Conservation (phyloP, 1,140 invertebrate genomes). For the Lepidurus packardi region DNA sequence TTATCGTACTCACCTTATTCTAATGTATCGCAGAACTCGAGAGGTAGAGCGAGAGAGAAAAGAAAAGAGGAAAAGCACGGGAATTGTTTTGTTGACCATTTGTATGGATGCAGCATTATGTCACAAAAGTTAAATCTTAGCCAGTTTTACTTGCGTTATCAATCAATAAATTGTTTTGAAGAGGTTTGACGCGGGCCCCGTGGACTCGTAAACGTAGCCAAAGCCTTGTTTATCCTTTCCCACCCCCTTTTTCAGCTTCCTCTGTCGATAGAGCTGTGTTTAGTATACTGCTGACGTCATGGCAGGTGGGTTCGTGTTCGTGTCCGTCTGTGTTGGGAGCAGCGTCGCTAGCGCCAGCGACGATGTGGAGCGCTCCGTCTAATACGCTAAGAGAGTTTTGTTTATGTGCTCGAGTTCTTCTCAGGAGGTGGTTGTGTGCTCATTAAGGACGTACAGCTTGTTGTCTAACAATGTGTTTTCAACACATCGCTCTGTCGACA, state of each 20-base stretch:
- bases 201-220: background rate
- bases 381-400: background rate
- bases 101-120: slow-evolving; percentile 8
- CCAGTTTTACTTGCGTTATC: slow-evolving; percentile 18
- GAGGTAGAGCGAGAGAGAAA: background rate
- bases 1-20: slow-evolving; percentile 14
- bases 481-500: no score
- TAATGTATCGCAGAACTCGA: background rate
- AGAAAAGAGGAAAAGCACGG: background rate
- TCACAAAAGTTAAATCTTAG: slow-evolving; percentile 22
- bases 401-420: background rate
- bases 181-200: background rate
- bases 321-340: background rate
- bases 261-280: background rate
- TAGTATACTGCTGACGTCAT: background rate
- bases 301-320: background rate
- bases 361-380: background rate
- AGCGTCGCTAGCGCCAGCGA: background rate
- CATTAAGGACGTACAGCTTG: background rate
- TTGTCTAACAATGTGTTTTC: background rate
- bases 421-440: background rate
- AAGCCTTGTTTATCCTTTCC: background rate
- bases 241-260: background rate
- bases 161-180: slow-evolving; percentile 22
- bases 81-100: background rate